phyloP scores from a whole-genome alignment of 2,888 invertebrate species.

The Resseliella maxima region DNA sequence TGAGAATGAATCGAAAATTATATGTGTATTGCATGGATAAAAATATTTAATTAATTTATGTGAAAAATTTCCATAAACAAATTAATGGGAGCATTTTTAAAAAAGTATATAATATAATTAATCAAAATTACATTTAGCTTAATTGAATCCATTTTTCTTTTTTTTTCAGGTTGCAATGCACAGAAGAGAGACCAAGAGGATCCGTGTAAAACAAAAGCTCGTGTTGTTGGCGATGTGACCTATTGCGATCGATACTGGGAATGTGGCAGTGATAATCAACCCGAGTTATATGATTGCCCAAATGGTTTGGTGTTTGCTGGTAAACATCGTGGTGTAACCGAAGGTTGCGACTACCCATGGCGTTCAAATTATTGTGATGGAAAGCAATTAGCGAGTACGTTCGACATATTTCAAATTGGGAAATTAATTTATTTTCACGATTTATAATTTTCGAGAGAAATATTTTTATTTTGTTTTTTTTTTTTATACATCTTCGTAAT shows the following conservation, averaged over 20 bases:
- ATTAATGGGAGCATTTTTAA: too few species aligned
- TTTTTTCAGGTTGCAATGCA: slow-evolving; percentile 55
- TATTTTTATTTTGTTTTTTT: too few species aligned
- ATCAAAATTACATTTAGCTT: background rate
- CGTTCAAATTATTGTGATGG: slow-evolving; percentile 87
- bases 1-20: too few species aligned
- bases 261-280: slow-evolving; percentile 80
- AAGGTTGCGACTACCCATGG: slow-evolving; percentile 92
- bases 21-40: too few species aligned
- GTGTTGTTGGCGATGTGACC: slow-evolving; percentile 81
- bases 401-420: background rate
- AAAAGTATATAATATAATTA: too few species aligned
- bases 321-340: slow-evolving; percentile 86
- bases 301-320: slow-evolving; percentile 91
- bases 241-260: slow-evolving; percentile 87
- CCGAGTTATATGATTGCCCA: slow-evolving; percentile 88
- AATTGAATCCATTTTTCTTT: background rate
- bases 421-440: too few species aligned
- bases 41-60: too few species aligned
- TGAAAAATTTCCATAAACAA: too few species aligned
- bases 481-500: too few species aligned
- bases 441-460: too few species aligned
- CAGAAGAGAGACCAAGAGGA: slow-evolving; percentile 71
- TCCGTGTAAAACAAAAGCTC: slow-evolving; percentile 83
- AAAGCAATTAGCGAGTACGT: slow-evolving; percentile 80